These are phyloP conservation scores for Percopsis transmontana DNA, from an alignment of 2,113 vertebrate genomes.

Conservation along the genomic window DNA sequence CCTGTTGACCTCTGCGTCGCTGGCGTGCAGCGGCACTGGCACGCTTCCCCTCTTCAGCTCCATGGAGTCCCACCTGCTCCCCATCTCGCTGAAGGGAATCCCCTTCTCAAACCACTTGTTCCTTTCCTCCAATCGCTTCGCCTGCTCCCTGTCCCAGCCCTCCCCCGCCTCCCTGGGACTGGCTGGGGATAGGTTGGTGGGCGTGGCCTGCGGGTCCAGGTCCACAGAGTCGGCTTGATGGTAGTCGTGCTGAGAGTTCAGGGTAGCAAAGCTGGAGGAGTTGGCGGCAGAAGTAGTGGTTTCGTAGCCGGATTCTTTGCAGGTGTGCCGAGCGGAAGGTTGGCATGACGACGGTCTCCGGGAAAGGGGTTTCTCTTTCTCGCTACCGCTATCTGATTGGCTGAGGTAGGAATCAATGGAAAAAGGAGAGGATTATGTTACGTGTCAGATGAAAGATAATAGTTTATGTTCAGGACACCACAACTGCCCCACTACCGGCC, in stretches of 20 bases:
- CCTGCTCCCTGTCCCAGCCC: conserved; percentile 86
- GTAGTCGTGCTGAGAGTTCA: conserved; percentile 48
- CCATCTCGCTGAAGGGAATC: conserved; percentile 55
- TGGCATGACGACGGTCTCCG: conserved; percentile 54
- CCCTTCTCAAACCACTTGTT: conserved; percentile 79
- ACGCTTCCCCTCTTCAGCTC: conserved; percentile 84
- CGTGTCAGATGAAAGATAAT: conserved; percentile 55
- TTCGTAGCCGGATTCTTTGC: conserved; percentile 59
- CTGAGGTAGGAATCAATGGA: conserved; percentile 62
- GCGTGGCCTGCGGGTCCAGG: conserved; percentile 71
- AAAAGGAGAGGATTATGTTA: conserved; percentile 56
- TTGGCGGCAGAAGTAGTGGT: conserved; percentile 36
- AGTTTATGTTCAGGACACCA: conserved; percentile 21
- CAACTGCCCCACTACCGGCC: neutral
- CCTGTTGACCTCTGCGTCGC: conserved; percentile 86
- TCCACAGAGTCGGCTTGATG: conserved; percentile 73
- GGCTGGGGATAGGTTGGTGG: conserved; percentile 57
- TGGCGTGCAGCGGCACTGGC: conserved; percentile 64
- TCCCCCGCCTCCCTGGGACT: conserved; percentile 78
- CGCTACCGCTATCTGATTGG: conserved; percentile 79
- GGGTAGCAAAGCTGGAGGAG: conserved; percentile 47
- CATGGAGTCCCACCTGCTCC: conserved; percentile 78
- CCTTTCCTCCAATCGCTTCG: conserved; percentile 80
- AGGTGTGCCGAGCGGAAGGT: conserved; percentile 51
- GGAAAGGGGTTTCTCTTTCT: conserved; percentile 82